Evolutionary conservation across 2,888 invertebrate species (phyloP).

Genomic region (Rhogogaster chlorosoma): DNA sequence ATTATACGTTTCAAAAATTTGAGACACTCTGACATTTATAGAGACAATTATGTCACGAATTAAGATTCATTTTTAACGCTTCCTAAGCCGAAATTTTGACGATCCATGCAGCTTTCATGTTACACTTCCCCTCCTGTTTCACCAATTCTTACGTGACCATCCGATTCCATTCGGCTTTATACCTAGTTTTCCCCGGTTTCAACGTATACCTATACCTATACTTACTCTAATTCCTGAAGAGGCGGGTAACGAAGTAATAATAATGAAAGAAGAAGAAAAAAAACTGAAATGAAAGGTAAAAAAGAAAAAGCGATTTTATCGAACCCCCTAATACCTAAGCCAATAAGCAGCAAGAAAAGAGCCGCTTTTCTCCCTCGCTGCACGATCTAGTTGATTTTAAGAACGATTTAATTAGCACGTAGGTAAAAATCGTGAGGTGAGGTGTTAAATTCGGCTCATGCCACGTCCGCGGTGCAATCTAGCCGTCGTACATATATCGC

Average conservation of each 20-base stretch:
- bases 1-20: background rate
- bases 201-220: background rate
- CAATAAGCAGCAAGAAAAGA: background rate
- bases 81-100: conserved; percentile 21
- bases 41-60: background rate
- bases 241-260: background rate
- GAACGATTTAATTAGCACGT: conserved; percentile 9
- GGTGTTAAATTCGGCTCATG: background rate
- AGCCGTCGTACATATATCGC: background rate
- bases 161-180: background rate
- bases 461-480: background rate
- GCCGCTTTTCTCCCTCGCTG: background rate
- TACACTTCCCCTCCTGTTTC: background rate
- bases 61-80: conserved; percentile 42
- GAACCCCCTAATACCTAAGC: background rate
- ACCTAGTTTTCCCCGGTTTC: background rate
- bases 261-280: background rate
- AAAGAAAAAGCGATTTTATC: background rate
- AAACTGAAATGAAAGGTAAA: background rate
- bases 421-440: conserved; percentile 5
- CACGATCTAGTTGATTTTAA: background rate
- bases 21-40: background rate
- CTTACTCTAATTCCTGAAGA: background rate
- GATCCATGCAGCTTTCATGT: conserved; percentile 22
- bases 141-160: background rate